phyloP scores from a whole-genome alignment of 92 coral and sea anemone genomes.

The Palythoa heliodiscus region DNA sequence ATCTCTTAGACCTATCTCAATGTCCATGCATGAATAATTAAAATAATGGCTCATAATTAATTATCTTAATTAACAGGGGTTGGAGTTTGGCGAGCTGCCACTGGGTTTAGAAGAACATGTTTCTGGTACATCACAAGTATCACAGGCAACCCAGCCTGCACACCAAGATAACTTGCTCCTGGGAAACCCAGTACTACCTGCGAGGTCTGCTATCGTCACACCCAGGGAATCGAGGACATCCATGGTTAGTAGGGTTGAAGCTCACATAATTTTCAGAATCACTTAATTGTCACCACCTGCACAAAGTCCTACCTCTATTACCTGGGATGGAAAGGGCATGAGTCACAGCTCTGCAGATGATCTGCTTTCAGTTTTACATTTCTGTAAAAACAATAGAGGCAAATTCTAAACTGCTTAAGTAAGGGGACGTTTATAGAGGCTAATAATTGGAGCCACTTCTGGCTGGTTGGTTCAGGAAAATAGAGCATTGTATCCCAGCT shows the following conservation, averaged over 20 bases:
- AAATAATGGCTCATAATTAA: background rate
- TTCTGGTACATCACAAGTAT: conserved; percentile 57
- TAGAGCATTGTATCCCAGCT: too few relatives aligned
- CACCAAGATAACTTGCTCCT: conserved; percentile 62
- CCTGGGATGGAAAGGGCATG: too few relatives aligned
- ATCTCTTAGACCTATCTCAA: too few relatives aligned
- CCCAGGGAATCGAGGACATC: conserved; percentile 60
- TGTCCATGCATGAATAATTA: background rate
- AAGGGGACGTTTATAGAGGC: too few relatives aligned
- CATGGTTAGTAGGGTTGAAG: conserved; percentile 45
- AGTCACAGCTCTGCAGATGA: too few relatives aligned
- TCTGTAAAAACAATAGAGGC: too few relatives aligned
- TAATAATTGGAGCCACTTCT: too few relatives aligned
- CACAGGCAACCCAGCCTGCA: conserved; percentile 42
- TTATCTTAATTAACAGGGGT: conserved; percentile 50
- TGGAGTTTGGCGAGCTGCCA: conserved; percentile 81
- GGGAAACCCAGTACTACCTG: conserved; percentile 49
- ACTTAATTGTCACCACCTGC: too few relatives aligned
- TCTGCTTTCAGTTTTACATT: too few relatives aligned
- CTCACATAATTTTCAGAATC: conserved; percentile 49
- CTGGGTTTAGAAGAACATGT: conserved; percentile 75
- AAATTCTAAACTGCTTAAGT: too few relatives aligned
- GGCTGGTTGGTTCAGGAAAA: too few relatives aligned
- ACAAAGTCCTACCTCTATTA: too few relatives aligned
- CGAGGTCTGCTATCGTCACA: conserved; percentile 24